Conservation (phyloP, 1,140 invertebrate genomes). For the Dryas iulia region DNA sequence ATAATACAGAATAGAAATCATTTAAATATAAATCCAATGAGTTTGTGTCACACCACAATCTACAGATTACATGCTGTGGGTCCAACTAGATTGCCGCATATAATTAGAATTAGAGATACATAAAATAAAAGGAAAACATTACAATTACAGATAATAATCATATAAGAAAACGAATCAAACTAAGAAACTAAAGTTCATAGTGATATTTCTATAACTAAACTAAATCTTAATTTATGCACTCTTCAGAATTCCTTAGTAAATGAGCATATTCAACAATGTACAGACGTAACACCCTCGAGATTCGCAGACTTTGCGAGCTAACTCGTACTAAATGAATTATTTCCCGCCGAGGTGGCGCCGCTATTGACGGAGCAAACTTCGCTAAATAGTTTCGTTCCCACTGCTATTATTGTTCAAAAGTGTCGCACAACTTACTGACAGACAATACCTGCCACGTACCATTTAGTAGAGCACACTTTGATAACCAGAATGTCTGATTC, state of each 20-base stretch:
- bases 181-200: neutral
- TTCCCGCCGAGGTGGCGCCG: conserved; percentile 66
- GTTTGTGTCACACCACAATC: too few species aligned
- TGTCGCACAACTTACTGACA: conserved; percentile 61
- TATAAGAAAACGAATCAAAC: neutral
- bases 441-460: conserved; percentile 50
- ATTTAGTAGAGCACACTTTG: conserved; percentile 23
- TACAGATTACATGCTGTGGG: too few species aligned
- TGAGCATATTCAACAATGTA: conserved; percentile 36
- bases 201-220: neutral
- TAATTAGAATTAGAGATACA: too few species aligned
- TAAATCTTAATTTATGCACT: conserved; percentile 16
- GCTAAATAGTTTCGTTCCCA: conserved; percentile 76
- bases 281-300: conserved; percentile 38
- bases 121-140: too few species aligned
- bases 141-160: too few species aligned
- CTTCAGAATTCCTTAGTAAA: conserved; percentile 26
- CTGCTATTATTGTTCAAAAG: conserved; percentile 71
- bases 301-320: conserved; percentile 53
- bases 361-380: conserved; percentile 72
- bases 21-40: too few species aligned
- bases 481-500: neutral
- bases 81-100: too few species aligned
- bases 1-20: too few species aligned
- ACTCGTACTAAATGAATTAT: conserved; percentile 74